Evolutionary conservation across 2,888 invertebrate species (phyloP).

Genomic region (Hypsopygia costalis): DNA sequence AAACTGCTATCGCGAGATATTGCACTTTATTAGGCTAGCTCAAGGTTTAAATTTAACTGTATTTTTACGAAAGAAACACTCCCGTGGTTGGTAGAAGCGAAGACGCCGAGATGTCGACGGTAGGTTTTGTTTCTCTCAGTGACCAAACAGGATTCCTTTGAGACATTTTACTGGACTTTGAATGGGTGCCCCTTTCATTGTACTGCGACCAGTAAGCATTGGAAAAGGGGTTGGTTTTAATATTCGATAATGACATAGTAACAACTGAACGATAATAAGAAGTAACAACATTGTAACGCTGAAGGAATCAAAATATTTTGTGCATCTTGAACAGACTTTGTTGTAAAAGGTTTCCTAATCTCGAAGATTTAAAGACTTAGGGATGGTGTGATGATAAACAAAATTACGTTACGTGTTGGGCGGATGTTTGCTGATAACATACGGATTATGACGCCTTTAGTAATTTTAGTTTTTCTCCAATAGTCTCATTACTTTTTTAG

Average conservation of each 20-base stretch:
- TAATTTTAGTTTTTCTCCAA: no score
- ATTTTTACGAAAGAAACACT: slow-evolving; percentile 2
- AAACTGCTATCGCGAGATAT: slow-evolving; percentile 17
- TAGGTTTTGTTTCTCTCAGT: slow-evolving; percentile 44
- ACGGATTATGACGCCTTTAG: no score
- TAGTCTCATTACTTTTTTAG: no score
- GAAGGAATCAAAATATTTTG: no score
- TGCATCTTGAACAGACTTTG: no score
- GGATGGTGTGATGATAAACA: no score
- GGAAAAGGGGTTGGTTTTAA: slow-evolving; percentile 6
- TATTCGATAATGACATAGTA: not conserved
- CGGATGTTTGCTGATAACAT: no score
- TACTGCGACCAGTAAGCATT: slow-evolving; percentile 35
- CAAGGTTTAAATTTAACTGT: slow-evolving; percentile 22
- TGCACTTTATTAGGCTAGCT: slow-evolving; percentile 17
- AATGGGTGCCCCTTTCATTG: slow-evolving; percentile 53
- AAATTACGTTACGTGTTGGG: no score
- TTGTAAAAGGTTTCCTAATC: no score
- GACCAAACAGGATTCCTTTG: slow-evolving; percentile 60
- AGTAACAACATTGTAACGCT: no score
- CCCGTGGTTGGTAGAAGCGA: slow-evolving; percentile 19
- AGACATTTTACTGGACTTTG: slow-evolving; percentile 43
- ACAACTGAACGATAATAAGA: no score
- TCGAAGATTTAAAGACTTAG: no score
- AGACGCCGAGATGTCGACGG: slow-evolving; percentile 14